Evolutionary conservation across 1,140 invertebrate species (phyloP), one percentile per base, ranked within the genome.

Genomic region (Sesamia nonagrioides): DNA sequence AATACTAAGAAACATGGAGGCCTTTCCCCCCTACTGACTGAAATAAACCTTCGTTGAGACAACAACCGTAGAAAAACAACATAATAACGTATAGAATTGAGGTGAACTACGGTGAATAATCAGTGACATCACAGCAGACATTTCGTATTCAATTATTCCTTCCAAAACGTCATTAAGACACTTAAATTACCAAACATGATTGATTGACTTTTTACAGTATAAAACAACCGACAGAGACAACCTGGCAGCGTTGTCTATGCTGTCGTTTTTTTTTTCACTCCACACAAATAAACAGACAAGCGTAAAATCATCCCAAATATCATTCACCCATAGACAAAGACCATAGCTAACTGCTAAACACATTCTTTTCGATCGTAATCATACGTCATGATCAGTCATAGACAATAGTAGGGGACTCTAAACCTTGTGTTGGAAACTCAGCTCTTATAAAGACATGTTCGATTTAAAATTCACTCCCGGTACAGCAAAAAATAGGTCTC

Each of bases 401-500:
- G 27, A 27, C 27, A 27, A 27, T 27, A 82, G 86, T 73, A 73
- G 27, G 71, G 71, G 35, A 9, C 5, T 15, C 50, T 37, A 72
- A 56, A 50, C 45, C 42, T 50, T 56, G 56, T 80, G 54, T 76
- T 86, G 75, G 73, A 78, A 76, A 80, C 73, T 54, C 73, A 73
- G 61, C 72, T 81, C 81, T 84, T 86, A 89, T 88, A 90, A 84
- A 89, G 90, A 90, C 90, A 92, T 91, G 91, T 93, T 88, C 83
- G 85, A 81, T 90, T 94, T 90, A 86, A 92, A 92, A 94, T 92
- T 91, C 89, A 89, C 80, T 88, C 80, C 78, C 54, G 73, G 80
- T 80, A 92, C 87, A 89, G 86, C 88, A 93, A 93, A 94, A 94
- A 94, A 94, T 92, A 89, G 91, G 91, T 89, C 90, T 89, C 73